A percentile compares a stretch with the other conserved stretches of the same genome.
phyloP scores from a whole-genome alignment of 2,113 vertebrate genomes.

The Castor canadensis region DNA sequence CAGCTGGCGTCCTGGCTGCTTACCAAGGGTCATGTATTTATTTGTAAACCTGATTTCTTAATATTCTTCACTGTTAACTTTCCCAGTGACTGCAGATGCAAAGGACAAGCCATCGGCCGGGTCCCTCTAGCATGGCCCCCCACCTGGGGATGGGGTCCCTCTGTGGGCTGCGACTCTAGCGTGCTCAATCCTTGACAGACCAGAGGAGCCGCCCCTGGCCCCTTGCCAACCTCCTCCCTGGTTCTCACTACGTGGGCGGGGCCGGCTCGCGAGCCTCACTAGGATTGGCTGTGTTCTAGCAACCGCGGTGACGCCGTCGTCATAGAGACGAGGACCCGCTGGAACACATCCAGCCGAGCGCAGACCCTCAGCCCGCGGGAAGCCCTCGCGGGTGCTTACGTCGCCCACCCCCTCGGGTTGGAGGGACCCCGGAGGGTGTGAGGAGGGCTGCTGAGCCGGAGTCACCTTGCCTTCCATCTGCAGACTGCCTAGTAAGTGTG shows the following conservation, averaged over 20 bases:
- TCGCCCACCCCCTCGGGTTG: background rate
- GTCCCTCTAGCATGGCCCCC: fast-evolving
- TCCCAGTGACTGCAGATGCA: background rate
- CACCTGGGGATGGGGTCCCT: no score
- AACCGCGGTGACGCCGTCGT: conserved; percentile 47
- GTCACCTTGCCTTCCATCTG: background rate
- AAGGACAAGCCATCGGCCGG: background rate
- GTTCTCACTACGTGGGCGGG: no score
- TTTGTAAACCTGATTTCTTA: background rate
- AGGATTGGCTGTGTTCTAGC: conserved; percentile 71
- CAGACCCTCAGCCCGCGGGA: background rate
- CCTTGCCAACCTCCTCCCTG: no score
- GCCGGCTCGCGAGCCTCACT: background rate
- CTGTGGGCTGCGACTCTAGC: no score
- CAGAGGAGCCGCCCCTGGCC: fast-evolving
- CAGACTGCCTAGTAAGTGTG: conserved; percentile 56
- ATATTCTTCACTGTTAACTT: background rate
- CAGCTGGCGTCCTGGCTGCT: background rate
- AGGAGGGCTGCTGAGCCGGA: background rate
- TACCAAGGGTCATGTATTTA: no score
- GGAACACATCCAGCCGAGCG: background rate
- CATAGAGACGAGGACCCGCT: background rate
- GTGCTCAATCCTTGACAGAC: no score
- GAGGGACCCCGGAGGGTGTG: background rate
- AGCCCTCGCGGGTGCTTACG: background rate